Percentiles rank a stretch among this genome's conserved stretches.
These are phyloP conservation scores for Spheniscus humboldti DNA, from an alignment of 2,797 vertebrate species.

Conservation along the genomic window DNA sequence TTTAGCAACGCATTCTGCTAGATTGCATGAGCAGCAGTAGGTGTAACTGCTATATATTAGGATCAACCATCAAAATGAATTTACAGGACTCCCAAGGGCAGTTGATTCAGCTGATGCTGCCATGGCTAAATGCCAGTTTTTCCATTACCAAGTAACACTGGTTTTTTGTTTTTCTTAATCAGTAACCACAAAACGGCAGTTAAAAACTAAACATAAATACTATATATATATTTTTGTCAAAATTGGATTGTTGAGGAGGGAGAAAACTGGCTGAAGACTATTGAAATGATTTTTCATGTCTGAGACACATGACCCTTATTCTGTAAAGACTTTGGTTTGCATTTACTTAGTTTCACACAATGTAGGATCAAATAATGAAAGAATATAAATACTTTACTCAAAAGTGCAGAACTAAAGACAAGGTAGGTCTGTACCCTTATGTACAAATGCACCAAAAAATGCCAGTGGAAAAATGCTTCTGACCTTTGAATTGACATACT, in stretches of 20 bases:
- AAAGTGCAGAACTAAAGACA: neutral
- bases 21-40: neutral
- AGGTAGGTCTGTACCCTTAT: neutral
- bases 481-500: neutral
- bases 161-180: neutral
- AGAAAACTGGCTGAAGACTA: neutral
- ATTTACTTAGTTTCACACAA: neutral
- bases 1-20: conserved; percentile 40
- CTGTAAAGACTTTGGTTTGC: neutral
- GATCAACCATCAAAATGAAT: neutral
- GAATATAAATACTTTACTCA: neutral
- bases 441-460: neutral
- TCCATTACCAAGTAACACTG: neutral
- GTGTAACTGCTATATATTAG: neutral
- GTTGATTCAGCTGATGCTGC: neutral
- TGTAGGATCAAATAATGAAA: neutral
- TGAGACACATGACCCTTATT: neutral
- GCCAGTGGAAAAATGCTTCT: neutral
- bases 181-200: neutral
- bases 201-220: neutral
- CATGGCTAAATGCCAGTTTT: neutral
- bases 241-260: neutral
- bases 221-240: neutral
- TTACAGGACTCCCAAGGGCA: conserved; percentile 29
- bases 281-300: neutral